Percentiles rank a stretch among this genome's conserved stretches.
phyloP scores from a whole-genome alignment of 2,888 invertebrate genomes.

The Drosophila paramelanica region DNA sequence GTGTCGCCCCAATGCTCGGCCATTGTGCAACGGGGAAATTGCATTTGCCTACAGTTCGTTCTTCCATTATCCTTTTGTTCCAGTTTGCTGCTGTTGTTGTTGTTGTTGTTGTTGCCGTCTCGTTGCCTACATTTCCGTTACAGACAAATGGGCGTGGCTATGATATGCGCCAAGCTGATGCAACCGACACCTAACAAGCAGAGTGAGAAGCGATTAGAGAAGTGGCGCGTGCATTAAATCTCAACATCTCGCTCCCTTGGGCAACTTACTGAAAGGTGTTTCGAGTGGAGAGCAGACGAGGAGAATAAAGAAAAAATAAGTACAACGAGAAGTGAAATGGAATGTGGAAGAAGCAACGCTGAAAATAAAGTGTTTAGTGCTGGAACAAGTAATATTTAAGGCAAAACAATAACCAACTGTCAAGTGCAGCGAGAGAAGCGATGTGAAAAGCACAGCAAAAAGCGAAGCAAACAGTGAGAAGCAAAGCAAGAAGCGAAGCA shows the following conservation, averaged over 20 bases:
- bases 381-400: too few relatives aligned
- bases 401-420: background rate
- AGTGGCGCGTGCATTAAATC: constrained; percentile 27
- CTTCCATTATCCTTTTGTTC: constrained; percentile 11
- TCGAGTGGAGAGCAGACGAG: background rate
- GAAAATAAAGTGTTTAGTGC: background rate
- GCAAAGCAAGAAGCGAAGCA: background rate
- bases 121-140: constrained; percentile 68
- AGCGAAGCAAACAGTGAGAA: too few relatives aligned
- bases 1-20: constrained; percentile 57
- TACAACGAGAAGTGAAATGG: background rate
- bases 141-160: constrained; percentile 66
- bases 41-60: constrained; percentile 50
- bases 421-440: background rate
- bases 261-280: background rate
- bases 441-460: background rate
- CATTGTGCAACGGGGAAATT: constrained; percentile 60
- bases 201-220: constrained; percentile 23
- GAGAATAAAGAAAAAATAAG: too few relatives aligned
- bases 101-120: constrained; percentile 34
- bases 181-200: constrained; percentile 29
- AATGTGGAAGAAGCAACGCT: background rate
- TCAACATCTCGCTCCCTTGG: background rate
- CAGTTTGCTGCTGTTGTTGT: constrained; percentile 17
- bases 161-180: constrained; percentile 21